Conservation (phyloP, 2,888 invertebrate genomes). For the Meghimatium bilineatum region DNA sequence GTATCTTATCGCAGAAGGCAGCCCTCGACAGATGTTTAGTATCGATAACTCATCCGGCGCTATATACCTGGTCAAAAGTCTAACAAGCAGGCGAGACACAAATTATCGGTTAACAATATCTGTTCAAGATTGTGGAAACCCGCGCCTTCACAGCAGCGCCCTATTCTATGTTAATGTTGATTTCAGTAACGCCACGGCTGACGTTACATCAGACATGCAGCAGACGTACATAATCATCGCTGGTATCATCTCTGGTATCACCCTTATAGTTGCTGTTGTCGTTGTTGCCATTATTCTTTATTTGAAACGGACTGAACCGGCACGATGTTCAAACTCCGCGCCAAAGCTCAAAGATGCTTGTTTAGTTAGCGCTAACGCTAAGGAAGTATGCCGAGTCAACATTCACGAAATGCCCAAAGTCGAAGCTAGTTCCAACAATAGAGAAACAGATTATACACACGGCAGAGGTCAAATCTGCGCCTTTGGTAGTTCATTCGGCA, state of each 20-base stretch:
- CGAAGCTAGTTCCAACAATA: background rate
- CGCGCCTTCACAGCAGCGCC: slow-evolving; percentile 53
- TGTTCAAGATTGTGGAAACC: slow-evolving; percentile 58
- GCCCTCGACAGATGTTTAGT: slow-evolving; percentile 46
- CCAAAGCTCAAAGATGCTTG: slow-evolving; percentile 13
- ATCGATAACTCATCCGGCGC: slow-evolving; percentile 59
- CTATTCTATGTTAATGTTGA: slow-evolving; percentile 55
- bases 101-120: slow-evolving; percentile 55
- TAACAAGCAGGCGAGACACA: slow-evolving; percentile 51
- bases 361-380: background rate
- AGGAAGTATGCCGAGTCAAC: background rate
- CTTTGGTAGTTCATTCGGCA: slow-evolving; percentile 13
- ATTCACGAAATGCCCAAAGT: background rate
- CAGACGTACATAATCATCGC: slow-evolving; percentile 52
- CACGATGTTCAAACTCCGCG: background rate
- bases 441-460: background rate
- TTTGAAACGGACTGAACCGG: slow-evolving; percentile 44
- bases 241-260: slow-evolving; percentile 52
- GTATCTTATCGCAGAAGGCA: slow-evolving; percentile 48
- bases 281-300: slow-evolving; percentile 50
- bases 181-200: slow-evolving; percentile 53
- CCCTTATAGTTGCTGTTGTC: slow-evolving; percentile 50
- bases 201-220: slow-evolving; percentile 7
- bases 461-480: background rate
- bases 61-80: slow-evolving; percentile 55